These are phyloP conservation scores for Camponotus pennsylvanicus DNA, from an alignment of 1,140 invertebrate species.

Conservation along the genomic window DNA sequence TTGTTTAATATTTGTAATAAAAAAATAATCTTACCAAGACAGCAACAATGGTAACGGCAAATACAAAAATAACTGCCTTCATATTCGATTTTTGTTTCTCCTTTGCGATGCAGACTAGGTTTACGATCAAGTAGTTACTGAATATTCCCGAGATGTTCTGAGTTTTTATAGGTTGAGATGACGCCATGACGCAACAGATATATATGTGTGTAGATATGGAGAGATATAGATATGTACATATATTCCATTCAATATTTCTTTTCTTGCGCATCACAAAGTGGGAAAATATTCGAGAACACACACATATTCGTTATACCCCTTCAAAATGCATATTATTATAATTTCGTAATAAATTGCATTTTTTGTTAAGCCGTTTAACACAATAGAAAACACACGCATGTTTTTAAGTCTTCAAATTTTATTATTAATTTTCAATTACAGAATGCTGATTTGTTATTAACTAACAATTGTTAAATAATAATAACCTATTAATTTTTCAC, in stretches of 20 bases:
- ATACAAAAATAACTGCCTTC: constrained; percentile 68
- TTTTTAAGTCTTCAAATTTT: not conserved
- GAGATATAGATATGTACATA: not conserved
- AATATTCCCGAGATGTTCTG: not conserved
- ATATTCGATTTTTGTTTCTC: constrained; percentile 54
- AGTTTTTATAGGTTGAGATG: constrained; percentile 66
- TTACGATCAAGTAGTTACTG: constrained; percentile 44
- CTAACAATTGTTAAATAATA: not conserved
- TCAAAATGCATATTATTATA: not conserved
- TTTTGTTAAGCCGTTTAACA: no score
- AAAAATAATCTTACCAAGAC: constrained; percentile 63
- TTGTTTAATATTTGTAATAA: no score
- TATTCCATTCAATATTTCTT: not conserved
- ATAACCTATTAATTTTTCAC: not conserved
- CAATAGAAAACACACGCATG: not conserved
- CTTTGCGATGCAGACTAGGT: not conserved
- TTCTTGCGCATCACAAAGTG: not conserved
- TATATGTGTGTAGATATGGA: no score
- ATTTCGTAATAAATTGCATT: no score
- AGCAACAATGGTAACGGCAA: constrained; percentile 72
- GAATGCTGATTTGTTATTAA: not conserved
- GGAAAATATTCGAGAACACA: not conserved
- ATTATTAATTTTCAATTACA: not conserved
- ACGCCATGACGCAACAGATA: not conserved
- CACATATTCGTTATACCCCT: not conserved